A percentile compares a stretch with the other conserved stretches of the same genome.
phyloP scores from a whole-genome alignment of 1,140 invertebrate species.

The Chironomus striatipennis region DNA sequence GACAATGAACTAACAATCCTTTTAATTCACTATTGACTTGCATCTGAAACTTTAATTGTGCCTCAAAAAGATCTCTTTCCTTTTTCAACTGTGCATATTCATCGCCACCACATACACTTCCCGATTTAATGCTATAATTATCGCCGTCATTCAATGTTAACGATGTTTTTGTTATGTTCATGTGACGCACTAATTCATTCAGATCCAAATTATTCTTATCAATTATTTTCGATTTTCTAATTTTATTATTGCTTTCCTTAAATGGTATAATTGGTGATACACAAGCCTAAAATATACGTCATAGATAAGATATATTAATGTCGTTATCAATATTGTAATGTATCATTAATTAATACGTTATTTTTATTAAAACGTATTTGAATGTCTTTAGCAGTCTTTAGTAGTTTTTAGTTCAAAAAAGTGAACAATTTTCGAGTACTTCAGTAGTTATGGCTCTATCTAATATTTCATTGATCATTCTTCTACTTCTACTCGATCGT shows the following conservation, averaged over 20 bases:
- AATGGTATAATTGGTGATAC: constrained; percentile 63
- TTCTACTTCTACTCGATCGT: too few species aligned
- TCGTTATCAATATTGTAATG: too few species aligned
- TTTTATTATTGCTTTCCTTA: constrained; percentile 39
- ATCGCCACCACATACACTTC: constrained; percentile 38
- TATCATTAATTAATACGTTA: too few species aligned
- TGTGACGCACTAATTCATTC: constrained; percentile 55
- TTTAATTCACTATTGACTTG: constrained; percentile 89
- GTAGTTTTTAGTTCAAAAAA: too few species aligned
- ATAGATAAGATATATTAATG: neutral
- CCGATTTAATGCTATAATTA: constrained; percentile 31
- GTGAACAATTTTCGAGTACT: too few species aligned
- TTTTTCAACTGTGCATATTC: constrained; percentile 50
- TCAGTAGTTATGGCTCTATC: too few species aligned
- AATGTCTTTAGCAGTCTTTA: too few species aligned
- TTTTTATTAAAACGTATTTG: too few species aligned
- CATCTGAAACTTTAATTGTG: constrained; percentile 61
- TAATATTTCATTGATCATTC: too few species aligned
- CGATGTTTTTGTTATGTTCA: constrained; percentile 52
- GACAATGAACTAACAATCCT: constrained; percentile 83
- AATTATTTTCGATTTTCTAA: constrained; percentile 41
- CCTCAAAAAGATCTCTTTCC: constrained; percentile 55
- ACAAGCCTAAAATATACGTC: constrained; percentile 41
- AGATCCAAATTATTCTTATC: constrained; percentile 58
- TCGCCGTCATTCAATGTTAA: constrained; percentile 40